Conservation (phyloP, 2,888 invertebrate genomes). For the Elegia similella region DNA sequence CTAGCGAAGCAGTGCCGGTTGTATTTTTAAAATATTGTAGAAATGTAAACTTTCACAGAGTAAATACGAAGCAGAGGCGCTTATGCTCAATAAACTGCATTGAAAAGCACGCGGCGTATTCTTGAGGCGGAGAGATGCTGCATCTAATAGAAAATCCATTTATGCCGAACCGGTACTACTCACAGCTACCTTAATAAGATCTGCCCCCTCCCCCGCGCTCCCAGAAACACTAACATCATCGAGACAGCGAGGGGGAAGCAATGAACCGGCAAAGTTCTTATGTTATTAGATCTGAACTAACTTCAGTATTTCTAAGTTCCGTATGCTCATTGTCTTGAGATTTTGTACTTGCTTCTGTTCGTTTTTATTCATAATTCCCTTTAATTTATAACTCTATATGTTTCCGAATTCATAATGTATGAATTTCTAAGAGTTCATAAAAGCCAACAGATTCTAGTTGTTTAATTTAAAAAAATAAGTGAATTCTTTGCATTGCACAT, state of each 20-base stretch:
- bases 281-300: slow-evolving; percentile 24
- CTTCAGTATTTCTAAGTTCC: slow-evolving; percentile 24
- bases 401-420: background rate
- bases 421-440: too few species aligned
- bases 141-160: slow-evolving; percentile 61
- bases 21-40: slow-evolving; percentile 2
- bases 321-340: slow-evolving; percentile 8
- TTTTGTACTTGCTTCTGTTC: background rate
- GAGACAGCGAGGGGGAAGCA: slow-evolving; percentile 25
- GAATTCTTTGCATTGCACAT: too few species aligned
- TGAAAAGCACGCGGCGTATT: slow-evolving; percentile 31
- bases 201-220: slow-evolving; percentile 30
- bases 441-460: too few species aligned
- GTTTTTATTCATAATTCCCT: background rate
- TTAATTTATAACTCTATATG: too few species aligned
- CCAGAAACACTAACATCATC: slow-evolving; percentile 28
- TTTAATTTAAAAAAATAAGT: too few species aligned
- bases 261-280: slow-evolving; percentile 32
- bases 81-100: slow-evolving; percentile 25
- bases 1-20: background rate
- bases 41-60: slow-evolving; percentile 1
- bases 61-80: slow-evolving; percentile 10
- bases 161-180: slow-evolving; percentile 44
- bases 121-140: slow-evolving; percentile 39
- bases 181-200: slow-evolving; percentile 39